Evolutionary conservation across 2,888 invertebrate species (phyloP).

Genomic region (Tiliacea citrago): DNA sequence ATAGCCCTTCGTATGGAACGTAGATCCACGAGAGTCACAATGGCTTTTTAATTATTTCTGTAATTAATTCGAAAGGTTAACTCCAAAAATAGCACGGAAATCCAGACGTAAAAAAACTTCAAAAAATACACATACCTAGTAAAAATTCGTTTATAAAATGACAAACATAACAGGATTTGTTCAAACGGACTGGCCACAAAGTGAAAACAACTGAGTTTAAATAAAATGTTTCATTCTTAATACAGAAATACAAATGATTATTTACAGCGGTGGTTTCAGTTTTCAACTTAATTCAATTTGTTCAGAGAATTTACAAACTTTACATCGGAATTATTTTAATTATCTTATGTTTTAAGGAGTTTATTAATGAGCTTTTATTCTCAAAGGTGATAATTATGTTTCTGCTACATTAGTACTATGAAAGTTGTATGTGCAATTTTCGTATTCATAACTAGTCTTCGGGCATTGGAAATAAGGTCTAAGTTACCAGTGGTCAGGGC

Average conservation of each 20-base stretch:
- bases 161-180: not conserved
- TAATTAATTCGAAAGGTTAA: not conserved
- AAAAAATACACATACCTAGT: not conserved
- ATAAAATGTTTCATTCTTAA: not conserved
- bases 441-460: not conserved
- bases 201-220: not conserved
- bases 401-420: not conserved
- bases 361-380: not conserved
- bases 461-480: not conserved
- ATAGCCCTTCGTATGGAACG: no score
- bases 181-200: not conserved
- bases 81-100: not conserved
- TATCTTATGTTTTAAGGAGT: not conserved
- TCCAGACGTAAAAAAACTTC: not conserved
- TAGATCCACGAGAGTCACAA: no score
- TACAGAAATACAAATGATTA: not conserved
- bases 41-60: no score
- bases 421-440: not conserved
- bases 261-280: conserved; percentile 6
- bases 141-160: not conserved
- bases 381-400: not conserved
- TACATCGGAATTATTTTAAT: conserved; percentile 4
- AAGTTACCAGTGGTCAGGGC: no score
- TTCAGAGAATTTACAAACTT: conserved; percentile 7
- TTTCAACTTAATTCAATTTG: conserved; percentile 2